A percentile compares a stretch with the other conserved stretches of the same genome.
phyloP scores from a whole-genome alignment of 2,113 vertebrate genomes.

The Rhadina sibilatrix region DNA sequence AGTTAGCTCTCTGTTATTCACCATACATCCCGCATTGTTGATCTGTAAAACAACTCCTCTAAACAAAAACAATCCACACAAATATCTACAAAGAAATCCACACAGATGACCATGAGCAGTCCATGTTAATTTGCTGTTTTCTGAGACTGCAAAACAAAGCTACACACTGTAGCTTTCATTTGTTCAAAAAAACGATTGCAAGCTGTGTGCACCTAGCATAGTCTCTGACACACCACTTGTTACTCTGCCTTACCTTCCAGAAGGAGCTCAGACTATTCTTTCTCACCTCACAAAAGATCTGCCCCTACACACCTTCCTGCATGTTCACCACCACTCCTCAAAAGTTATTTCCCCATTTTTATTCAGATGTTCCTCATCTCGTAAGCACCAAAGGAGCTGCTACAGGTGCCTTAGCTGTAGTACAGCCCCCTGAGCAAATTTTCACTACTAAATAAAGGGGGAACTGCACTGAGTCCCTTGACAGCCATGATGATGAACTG shows the following conservation, averaged over 20 bases:
- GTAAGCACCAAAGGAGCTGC: neutral
- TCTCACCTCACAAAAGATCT: neutral
- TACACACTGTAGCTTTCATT: neutral
- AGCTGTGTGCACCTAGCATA: neutral
- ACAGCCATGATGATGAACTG: neutral
- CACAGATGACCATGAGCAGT: neutral
- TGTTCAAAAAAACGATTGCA: neutral
- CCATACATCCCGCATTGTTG: constrained; percentile 86
- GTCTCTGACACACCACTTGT: neutral
- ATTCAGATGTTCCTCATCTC: neutral
- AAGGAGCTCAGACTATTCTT: neutral
- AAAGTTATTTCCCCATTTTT: neutral
- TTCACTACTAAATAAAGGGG: neutral
- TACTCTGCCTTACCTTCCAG: neutral
- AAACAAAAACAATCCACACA: neutral
- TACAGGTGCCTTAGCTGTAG: neutral
- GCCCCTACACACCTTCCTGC: neutral
- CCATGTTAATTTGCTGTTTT: neutral
- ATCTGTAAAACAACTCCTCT: constrained; percentile 70
- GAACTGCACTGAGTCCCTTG: neutral
- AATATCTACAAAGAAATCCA: neutral
- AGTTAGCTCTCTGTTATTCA: constrained; percentile 82
- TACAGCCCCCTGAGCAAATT: neutral
- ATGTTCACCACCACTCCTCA: neutral
- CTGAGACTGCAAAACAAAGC: neutral